These are phyloP conservation scores for Metaphire vulgaris DNA, from an alignment of 1,140 invertebrate species.

Conservation along the genomic window DNA sequence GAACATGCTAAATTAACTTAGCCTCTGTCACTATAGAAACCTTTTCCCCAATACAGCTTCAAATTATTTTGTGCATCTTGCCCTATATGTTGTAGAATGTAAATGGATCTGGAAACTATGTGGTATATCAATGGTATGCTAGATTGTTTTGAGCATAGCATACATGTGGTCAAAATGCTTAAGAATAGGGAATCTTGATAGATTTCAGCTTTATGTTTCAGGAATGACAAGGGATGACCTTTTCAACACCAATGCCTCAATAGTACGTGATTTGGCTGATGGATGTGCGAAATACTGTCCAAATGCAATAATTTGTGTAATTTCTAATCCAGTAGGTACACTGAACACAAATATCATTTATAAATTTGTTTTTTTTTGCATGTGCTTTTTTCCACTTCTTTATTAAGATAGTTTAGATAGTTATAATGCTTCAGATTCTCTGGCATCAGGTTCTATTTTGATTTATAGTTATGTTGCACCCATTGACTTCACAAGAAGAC, in stretches of 20 bases:
- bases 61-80: not conserved
- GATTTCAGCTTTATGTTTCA: slow-evolving; percentile 25
- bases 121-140: not conserved
- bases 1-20: too few relatives aligned
- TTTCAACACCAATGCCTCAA: slow-evolving; percentile 95
- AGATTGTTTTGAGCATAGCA: not conserved
- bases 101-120: too few relatives aligned
- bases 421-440: too few relatives aligned
- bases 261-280: slow-evolving; percentile 79
- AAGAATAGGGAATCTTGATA: not conserved
- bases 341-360: not conserved
- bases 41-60: not conserved
- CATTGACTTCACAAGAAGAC: not conserved
- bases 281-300: slow-evolving; percentile 75
- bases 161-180: not conserved
- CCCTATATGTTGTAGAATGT: not conserved
- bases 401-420: too few relatives aligned
- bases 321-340: slow-evolving; percentile 81
- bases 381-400: too few relatives aligned
- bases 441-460: not conserved
- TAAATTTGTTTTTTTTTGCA: not conserved
- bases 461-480: not conserved
- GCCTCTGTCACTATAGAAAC: not conserved
- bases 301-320: slow-evolving; percentile 87
- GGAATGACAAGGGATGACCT: slow-evolving; percentile 75